phyloP scores from a whole-genome alignment of 1,140 invertebrate species.

The Cotesia typhae region DNA sequence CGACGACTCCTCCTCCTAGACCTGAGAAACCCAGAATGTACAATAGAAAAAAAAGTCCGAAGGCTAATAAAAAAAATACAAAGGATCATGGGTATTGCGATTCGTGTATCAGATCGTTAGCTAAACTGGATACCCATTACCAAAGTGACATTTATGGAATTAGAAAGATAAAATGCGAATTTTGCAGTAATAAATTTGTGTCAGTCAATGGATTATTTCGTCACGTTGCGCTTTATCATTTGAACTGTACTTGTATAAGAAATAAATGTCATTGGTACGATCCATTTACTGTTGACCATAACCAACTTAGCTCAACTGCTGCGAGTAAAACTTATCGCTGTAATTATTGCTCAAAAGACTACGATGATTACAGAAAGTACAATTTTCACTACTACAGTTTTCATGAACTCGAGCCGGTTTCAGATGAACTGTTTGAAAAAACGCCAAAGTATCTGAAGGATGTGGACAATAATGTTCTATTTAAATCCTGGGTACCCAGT shows the following conservation, averaged over 20 bases:
- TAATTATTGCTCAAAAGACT: slow-evolving; percentile 28
- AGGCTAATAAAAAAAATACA: neutral
- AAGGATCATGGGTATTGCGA: neutral
- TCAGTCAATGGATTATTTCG: slow-evolving; percentile 34
- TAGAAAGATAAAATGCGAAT: slow-evolving; percentile 39
- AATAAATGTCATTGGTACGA: slow-evolving; percentile 26
- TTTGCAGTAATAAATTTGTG: slow-evolving; percentile 37
- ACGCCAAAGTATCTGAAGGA: slow-evolving; percentile 3
- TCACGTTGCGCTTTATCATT: slow-evolving; percentile 39
- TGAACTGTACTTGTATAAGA: slow-evolving; percentile 39
- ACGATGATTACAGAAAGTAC: slow-evolving; percentile 31
- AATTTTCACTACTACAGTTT: slow-evolving; percentile 25
- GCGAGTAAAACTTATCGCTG: slow-evolving; percentile 25
- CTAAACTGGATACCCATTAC: slow-evolving; percentile 32
- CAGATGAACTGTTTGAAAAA: neutral
- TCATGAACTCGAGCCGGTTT: neutral
- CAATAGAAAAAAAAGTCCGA: neutral
- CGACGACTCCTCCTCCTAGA: too few species aligned
- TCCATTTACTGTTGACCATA: neutral
- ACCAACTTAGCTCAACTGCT: neutral
- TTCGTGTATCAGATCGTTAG: slow-evolving; percentile 27
- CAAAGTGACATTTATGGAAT: slow-evolving; percentile 25
- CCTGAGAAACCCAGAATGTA: too few species aligned
- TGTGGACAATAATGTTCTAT: neutral
- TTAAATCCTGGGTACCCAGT: neutral